Conservation (phyloP, 2,888 invertebrate species). For the Pristionchus japonicus region DNA sequence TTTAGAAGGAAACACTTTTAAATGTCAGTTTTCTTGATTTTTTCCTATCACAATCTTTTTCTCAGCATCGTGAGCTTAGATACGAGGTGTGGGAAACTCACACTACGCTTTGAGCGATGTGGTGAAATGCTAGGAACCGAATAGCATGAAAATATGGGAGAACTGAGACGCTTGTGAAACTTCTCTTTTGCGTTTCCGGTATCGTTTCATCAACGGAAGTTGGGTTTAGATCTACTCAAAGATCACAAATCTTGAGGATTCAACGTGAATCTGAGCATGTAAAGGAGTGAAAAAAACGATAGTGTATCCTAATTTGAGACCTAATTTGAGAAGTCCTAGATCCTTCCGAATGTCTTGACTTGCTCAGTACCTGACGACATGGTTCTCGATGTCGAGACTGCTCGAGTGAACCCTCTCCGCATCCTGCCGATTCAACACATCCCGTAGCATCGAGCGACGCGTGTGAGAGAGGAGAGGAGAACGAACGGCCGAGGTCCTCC, state of each 20-base stretch:
- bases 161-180: too few relatives aligned
- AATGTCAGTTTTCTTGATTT: neutral
- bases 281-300: too few relatives aligned
- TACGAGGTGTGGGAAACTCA: neutral
- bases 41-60: neutral
- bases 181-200: too few relatives aligned
- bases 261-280: too few relatives aligned
- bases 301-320: too few relatives aligned
- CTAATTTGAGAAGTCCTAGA: too few relatives aligned
- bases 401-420: neutral
- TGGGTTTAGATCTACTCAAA: too few relatives aligned
- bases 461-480: neutral
- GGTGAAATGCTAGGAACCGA: neutral
- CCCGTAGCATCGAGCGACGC: neutral
- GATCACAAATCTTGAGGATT: too few relatives aligned
- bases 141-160: too few relatives aligned
- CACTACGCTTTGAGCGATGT: neutral
- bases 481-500: neutral
- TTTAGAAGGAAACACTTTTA: neutral
- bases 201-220: too few relatives aligned
- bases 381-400: conserved; percentile 37
- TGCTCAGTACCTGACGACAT: conserved; percentile 36
- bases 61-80: neutral
- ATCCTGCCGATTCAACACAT: neutral
- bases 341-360: too few relatives aligned